Conservation (phyloP, 2,888 invertebrate species). For the Neuroscelio doddi region DNA sequence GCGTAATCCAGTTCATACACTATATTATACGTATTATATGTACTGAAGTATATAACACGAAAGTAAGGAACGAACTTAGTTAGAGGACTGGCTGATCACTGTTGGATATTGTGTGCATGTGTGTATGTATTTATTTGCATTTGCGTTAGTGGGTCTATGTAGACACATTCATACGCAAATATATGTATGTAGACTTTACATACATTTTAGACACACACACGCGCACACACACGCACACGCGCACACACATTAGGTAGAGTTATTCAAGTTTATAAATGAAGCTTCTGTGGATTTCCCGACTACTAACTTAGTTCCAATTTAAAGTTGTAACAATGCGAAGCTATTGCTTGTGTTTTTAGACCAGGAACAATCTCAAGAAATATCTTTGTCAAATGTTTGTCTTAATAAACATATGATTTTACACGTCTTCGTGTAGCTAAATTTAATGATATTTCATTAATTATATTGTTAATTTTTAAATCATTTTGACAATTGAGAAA, state of each 20-base stretch:
- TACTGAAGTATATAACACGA: constrained; percentile 31
- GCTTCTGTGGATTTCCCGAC: constrained; percentile 35
- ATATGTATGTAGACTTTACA: background rate
- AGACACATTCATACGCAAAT: constrained; percentile 15
- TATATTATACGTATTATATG: constrained; percentile 39
- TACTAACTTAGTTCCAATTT: constrained; percentile 42
- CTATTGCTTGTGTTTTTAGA: constrained; percentile 26
- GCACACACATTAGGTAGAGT: constrained; percentile 31
- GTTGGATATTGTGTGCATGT: constrained; percentile 31
- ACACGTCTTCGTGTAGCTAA: constrained; percentile 8
- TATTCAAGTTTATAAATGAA: constrained; percentile 40
- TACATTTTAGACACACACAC: background rate
- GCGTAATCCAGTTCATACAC: constrained; percentile 47
- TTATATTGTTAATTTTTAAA: too few relatives aligned
- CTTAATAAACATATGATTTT: background rate
- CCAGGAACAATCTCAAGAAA: constrained; percentile 22
- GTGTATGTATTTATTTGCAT: constrained; percentile 1
- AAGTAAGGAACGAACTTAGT: constrained; percentile 45
- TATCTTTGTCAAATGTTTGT: constrained; percentile 3
- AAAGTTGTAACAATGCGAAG: constrained; percentile 34
- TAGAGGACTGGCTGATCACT: constrained; percentile 36
- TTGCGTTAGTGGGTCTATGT: background rate
- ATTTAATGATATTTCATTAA: background rate
- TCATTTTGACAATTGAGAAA: too few relatives aligned
- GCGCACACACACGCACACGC: constrained; percentile 2